A percentile compares a stretch with the other conserved stretches of the same genome.
These are phyloP conservation scores for Cichladusa arquata DNA, from an alignment of 2,113 vertebrate genomes.

Conservation along the genomic window DNA sequence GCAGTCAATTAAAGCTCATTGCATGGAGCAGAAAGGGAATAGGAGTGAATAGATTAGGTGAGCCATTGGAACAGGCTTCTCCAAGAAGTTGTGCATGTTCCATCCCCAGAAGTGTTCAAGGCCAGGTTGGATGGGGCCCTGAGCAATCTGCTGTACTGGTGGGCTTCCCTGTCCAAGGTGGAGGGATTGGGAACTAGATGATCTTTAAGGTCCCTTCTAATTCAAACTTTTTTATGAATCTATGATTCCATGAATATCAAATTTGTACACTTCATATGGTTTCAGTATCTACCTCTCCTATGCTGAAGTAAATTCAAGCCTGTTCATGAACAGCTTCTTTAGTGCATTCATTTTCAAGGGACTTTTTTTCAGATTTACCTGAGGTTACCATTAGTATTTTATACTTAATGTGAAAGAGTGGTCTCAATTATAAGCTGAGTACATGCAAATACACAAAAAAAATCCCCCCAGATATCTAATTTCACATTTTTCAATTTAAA, in stretches of 20 bases:
- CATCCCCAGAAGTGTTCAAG: neutral
- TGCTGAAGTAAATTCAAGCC: neutral
- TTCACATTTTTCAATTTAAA: neutral
- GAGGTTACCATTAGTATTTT: neutral
- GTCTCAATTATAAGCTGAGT: neutral
- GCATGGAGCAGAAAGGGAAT: neutral
- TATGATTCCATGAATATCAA: neutral
- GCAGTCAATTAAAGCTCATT: neutral
- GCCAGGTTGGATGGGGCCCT: neutral
- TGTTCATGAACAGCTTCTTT: neutral
- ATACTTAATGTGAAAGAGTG: neutral
- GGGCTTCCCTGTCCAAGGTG: neutral
- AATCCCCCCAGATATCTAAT: rapidly evolving
- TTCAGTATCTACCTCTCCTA: neutral
- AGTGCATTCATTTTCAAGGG: neutral
- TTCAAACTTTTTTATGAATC: neutral
- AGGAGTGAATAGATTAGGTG: neutral
- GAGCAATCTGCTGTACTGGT: neutral
- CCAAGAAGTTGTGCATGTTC: neutral
- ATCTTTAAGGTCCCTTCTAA: neutral
- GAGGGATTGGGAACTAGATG: too few relatives aligned
- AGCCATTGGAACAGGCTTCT: neutral
- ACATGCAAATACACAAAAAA: neutral
- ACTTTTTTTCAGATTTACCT: neutral
- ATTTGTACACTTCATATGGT: neutral